phyloP scores from a whole-genome alignment of 1,140 invertebrate genomes.

The Meloidogyne floridensis region DNA sequence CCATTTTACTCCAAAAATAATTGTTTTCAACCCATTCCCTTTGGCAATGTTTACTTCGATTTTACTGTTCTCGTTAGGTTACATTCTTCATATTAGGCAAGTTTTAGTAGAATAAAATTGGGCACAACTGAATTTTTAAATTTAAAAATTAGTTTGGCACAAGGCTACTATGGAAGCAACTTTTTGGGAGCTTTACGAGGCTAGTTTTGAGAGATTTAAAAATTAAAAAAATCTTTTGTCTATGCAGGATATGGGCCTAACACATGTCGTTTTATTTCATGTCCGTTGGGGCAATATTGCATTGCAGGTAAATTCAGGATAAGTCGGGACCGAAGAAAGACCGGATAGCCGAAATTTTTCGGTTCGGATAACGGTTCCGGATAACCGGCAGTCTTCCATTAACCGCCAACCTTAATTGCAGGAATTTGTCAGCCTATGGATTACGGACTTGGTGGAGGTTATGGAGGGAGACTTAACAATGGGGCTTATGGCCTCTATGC shows the following conservation, averaged over 20 bases:
- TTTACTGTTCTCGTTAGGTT: slow-evolving; percentile 2
- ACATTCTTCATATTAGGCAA: background rate
- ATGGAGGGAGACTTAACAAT: background rate
- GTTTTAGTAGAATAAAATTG: background rate
- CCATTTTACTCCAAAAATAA: background rate
- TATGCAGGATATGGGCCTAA: slow-evolving; percentile 54
- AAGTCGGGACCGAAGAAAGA: too few species aligned
- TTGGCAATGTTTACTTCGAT: background rate
- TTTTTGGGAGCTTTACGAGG: slow-evolving; percentile 55
- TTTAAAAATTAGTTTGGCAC: slow-evolving; percentile 18
- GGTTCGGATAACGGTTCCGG: too few species aligned
- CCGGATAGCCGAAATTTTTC: too few species aligned
- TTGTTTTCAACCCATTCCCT: too few species aligned
- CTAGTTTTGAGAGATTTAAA: background rate
- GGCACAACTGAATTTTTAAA: background rate
- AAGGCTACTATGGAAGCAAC: slow-evolving; percentile 57
- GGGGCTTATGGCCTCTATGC: slow-evolving; percentile 38
- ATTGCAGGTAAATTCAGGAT: slow-evolving; percentile 40
- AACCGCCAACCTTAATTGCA: slow-evolving; percentile 35
- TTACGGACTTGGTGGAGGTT: slow-evolving; percentile 31
- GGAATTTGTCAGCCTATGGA: slow-evolving; percentile 49
- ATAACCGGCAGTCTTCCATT: too few species aligned
- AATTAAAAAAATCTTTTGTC: background rate
- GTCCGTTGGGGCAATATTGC: slow-evolving; percentile 63
- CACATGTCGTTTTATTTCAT: slow-evolving; percentile 62